Evolutionary conservation across 2,113 vertebrate species (phyloP).

Genomic region (Heterochromis multidens): DNA sequence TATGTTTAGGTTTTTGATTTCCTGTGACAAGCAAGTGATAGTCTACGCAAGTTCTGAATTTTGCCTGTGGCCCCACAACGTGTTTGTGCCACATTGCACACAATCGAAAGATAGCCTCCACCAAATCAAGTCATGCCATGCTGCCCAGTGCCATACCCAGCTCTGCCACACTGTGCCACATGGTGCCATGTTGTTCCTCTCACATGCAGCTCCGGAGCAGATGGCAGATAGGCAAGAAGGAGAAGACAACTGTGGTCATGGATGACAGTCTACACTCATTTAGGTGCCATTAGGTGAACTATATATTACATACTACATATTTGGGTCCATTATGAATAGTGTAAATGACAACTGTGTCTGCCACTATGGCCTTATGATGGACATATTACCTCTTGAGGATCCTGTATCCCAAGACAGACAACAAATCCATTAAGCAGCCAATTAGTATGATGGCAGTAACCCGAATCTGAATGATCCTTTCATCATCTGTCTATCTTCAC

Average conservation of each 20-base stretch:
- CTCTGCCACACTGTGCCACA: constrained; percentile 37
- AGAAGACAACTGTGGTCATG: constrained; percentile 53
- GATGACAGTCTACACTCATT: constrained; percentile 36
- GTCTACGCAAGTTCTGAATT: constrained; percentile 8
- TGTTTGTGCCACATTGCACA: constrained; percentile 23
- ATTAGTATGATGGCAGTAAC: constrained; percentile 62
- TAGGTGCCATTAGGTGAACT: constrained; percentile 22
- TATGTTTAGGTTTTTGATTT: constrained; percentile 47
- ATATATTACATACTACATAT: too few species aligned
- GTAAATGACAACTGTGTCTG: constrained; percentile 29
- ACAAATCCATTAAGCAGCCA: constrained; percentile 61
- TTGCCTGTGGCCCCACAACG: constrained; percentile 1
- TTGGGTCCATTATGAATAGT: too few species aligned
- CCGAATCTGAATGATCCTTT: constrained; percentile 60
- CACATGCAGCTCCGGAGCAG: constrained; percentile 58
- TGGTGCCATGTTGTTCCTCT: constrained; percentile 49
- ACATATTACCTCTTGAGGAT: constrained; percentile 16
- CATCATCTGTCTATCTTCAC: constrained; percentile 55
- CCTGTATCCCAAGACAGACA: constrained; percentile 27
- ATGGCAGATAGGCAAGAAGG: constrained; percentile 55
- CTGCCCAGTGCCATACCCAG: not conserved
- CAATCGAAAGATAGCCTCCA: constrained; percentile 12
- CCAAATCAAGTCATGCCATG: not conserved
- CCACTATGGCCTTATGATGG: not conserved
- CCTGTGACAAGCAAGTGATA: constrained; percentile 19